Evolutionary conservation across 1,140 invertebrate species (phyloP).

Genomic region (Papilio aristodemus): DNA sequence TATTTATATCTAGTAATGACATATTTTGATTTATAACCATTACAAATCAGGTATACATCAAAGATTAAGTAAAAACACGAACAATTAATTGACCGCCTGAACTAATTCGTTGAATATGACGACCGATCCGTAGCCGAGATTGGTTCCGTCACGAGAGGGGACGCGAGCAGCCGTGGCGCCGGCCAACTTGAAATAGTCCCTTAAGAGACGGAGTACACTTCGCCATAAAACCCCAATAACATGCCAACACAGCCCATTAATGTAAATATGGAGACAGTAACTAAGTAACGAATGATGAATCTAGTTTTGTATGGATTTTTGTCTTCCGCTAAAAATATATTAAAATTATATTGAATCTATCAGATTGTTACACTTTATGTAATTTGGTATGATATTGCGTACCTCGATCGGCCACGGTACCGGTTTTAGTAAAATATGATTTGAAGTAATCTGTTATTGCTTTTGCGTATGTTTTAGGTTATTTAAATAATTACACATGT

Average conservation of each 20-base stretch:
- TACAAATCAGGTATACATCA: constrained; percentile 1
- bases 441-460: neutral
- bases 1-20: constrained; percentile 10
- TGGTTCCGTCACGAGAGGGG: constrained; percentile 39
- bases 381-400: constrained; percentile 33
- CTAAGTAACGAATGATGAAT: neutral
- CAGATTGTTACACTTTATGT: constrained; percentile 36
- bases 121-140: constrained; percentile 38
- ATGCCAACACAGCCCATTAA: constrained; percentile 39
- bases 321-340: constrained; percentile 24
- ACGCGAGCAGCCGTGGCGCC: constrained; percentile 32
- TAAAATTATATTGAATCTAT: constrained; percentile 43
- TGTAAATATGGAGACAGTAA: constrained; percentile 26
- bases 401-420: neutral
- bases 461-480: neutral
- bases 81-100: constrained; percentile 46
- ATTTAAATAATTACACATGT: neutral
- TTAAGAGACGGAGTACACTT: constrained; percentile 29
- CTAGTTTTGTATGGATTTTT: too few species aligned
- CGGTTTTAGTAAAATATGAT: neutral
- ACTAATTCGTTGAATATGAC: constrained; percentile 57
- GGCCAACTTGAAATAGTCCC: constrained; percentile 49
- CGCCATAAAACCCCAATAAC: constrained; percentile 40
- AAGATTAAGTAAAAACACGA: constrained; percentile 37
- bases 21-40: constrained; percentile 10